Evolutionary conservation across 92 coral and sea anemone genomes (phyloP).

Genomic region (Hydrozoanthus gracilis): DNA sequence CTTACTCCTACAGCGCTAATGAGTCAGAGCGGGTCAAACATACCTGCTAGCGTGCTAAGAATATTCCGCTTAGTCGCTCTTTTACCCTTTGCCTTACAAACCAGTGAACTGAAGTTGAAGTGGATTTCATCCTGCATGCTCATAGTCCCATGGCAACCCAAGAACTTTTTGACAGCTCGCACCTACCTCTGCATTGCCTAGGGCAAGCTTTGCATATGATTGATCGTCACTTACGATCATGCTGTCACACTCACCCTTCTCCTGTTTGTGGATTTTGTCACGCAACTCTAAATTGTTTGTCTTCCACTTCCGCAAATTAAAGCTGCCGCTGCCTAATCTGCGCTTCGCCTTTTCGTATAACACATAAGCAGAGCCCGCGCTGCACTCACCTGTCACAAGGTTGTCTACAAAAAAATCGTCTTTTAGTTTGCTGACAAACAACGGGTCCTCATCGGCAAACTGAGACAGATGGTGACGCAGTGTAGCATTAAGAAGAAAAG

Average conservation of each 20-base stretch:
- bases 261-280: background rate
- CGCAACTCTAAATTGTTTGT: constrained; percentile 20
- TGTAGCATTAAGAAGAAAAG: constrained; percentile 56
- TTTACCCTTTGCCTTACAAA: too few relatives aligned
- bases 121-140: constrained; percentile 27
- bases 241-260: constrained; percentile 4
- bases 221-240: constrained; percentile 20
- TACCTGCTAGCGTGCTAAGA: too few relatives aligned
- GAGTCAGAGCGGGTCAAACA: too few relatives aligned
- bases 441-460: too few relatives aligned
- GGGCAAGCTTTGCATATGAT: constrained; percentile 47
- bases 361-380: constrained; percentile 16
- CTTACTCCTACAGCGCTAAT: constrained; percentile 30
- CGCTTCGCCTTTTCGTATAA: background rate
- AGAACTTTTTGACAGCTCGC: constrained; percentile 42
- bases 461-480: too few relatives aligned
- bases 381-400: too few relatives aligned
- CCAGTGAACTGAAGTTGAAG: background rate
- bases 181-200: background rate
- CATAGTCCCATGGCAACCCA: constrained; percentile 52
- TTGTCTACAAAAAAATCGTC: too few relatives aligned
- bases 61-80: too few relatives aligned
- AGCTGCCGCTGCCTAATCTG: background rate
- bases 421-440: too few relatives aligned
- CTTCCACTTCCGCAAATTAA: constrained; percentile 56